Evolutionary conservation across 92 coral and sea anemone species (phyloP), one percentile per base, ranked within the genome.

Genomic region (Muricea muricata): DNA sequence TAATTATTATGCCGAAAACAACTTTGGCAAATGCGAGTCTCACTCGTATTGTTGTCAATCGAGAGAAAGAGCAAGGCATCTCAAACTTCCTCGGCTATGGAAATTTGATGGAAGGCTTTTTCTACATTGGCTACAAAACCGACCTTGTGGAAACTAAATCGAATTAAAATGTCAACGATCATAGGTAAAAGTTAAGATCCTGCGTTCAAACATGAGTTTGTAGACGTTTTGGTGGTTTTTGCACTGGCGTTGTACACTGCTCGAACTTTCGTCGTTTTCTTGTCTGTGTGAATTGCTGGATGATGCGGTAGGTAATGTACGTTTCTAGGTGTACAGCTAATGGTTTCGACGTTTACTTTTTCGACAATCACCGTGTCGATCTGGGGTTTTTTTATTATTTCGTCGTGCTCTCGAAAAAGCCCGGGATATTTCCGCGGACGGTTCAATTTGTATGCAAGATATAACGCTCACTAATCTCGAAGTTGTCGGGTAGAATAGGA

Each of bases 191-290:
- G 63, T 6, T 63, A 74, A 11, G 60, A 40, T 30, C 79, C 87
- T 10, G 68, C 70, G 25, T 21, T 47, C 42, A 84, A 37, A 41
- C 87, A 84, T 5, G 31, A 40, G 60, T 84, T 84, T 10, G 73
- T 25, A 6, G 87, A 84, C 1, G 41, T 68, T 3, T 69, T 56
- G 25, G 17, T 12, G 9, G 18, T 57, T 37, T 65, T 72, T 21
- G 87, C 88, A 57, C 88, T 81, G 29, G 87, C 85, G 37, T 87
- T 87, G 58, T 91, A 87, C 42, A 87, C 91, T 1, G 88, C 57
- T 11, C 87, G 23, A 13, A 80, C 83, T 47, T 91, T 88, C 20
- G 91, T 87, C 28, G 91, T 91, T 28, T 37, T 4, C 42, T 37
- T 37, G 42, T 37, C 42, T 37, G 5, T 37, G 42, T 9, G 42